A percentile compares a stretch with the other conserved stretches of the same genome.
Evolutionary conservation across 1,140 invertebrate species (phyloP).

Genomic region (Hylyphantes graminicola): DNA sequence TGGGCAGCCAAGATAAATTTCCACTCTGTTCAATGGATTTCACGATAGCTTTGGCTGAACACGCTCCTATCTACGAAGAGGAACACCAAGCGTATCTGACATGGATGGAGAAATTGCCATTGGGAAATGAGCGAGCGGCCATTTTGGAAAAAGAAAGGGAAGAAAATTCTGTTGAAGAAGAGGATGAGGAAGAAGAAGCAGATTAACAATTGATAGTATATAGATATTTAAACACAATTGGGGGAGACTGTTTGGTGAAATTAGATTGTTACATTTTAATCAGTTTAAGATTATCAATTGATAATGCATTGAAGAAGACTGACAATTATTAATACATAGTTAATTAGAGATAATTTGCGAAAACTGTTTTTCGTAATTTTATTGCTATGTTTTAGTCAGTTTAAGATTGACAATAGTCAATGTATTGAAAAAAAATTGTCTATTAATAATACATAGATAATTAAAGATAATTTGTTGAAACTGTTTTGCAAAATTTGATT

Average conservation of each 20-base stretch:
- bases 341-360: background rate
- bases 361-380: background rate
- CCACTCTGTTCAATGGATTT: constrained; percentile 24
- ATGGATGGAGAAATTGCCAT: constrained; percentile 25
- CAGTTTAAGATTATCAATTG: background rate
- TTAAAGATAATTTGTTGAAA: too few species aligned
- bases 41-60: background rate
- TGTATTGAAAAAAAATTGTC: too few species aligned
- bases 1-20: background rate
- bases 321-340: background rate
- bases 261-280: background rate
- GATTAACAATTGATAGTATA: constrained; percentile 11
- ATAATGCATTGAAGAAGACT: background rate
- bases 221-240: background rate
- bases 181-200: constrained; percentile 3
- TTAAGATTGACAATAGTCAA: background rate
- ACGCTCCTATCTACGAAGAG: constrained; percentile 47
- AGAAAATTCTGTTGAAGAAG: constrained; percentile 8
- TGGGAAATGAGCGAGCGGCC: background rate
- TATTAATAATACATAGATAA: too few species aligned
- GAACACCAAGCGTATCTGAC: constrained; percentile 5
- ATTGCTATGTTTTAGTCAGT: background rate
- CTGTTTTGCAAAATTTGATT: too few species aligned
- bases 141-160: constrained; percentile 19
- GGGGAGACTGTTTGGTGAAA: background rate